Base-by-base conservation (phyloP, 2,113 vertebrate genomes). In the Ailurus styani region DNA sequence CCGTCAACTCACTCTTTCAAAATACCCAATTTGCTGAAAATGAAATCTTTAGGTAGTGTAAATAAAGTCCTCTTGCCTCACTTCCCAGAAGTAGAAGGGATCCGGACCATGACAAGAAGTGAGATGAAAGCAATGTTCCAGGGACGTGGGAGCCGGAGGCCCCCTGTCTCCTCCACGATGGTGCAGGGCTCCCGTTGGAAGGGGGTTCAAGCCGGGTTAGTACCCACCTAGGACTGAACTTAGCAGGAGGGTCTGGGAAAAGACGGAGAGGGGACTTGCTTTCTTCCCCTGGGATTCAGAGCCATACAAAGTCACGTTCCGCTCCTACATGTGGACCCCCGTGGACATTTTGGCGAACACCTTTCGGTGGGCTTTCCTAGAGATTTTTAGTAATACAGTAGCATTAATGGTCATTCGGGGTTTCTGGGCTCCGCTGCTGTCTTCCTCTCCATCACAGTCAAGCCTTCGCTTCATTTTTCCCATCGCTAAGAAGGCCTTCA, bases 81-180 rank as follows among this genome's bases (percentile, higher is more conserved):
- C 12, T n/a, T 57, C 47, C 86, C 64, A 25, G 78, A 31, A 29
- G 29, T 9, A 37, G 57, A 62, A 55, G 27, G 57, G 68, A 82
- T 9, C 20, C 1, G 12, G 37, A 7, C 20, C 20, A 21, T 17
- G 21, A 9, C 23, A 11, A 45, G 52, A 1, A 1, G n/a, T 0
- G 17, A 31, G 12, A 50, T 23, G 18, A 37, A 52, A 50, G 45
- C 25, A 7, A 2, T 0, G 7, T 29, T 5, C 1, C 3, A 0
- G 7, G 14, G 62, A 9, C 68, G 57, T 20, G 3, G 25, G 40
- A 31, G 83, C 54, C 11, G 0, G 40, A 45, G 13, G 29, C 1
- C 23, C 1, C 0, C 42, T 23, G 20, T 37, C 17, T 6, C 20
- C 27, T 27, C 7, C 11, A 0, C 7, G 2, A 1, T 7, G 31